Evolutionary conservation across 2,113 vertebrate species (phyloP).

Genomic region (Hydropotes inermis): DNA sequence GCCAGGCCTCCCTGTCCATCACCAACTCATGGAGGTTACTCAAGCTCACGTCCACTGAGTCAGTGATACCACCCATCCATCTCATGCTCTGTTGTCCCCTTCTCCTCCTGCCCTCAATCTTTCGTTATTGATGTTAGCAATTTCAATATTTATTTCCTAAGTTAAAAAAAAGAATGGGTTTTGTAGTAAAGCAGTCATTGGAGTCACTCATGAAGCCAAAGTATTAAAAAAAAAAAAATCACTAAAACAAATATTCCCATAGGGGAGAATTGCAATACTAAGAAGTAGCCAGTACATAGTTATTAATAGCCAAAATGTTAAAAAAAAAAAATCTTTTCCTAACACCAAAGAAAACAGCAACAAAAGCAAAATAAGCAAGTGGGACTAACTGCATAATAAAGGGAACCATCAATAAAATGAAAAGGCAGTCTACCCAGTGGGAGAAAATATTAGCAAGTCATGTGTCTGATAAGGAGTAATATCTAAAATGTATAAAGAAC

Average conservation of each 20-base stretch:
- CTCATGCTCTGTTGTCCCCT: neutral
- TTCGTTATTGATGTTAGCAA: neutral
- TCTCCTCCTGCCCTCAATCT: neutral
- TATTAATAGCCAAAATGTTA: neutral
- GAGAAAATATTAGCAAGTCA: neutral
- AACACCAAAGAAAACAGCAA: neutral
- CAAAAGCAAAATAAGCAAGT: neutral
- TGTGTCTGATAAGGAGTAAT: neutral
- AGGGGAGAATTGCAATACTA: neutral
- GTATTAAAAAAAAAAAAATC: neutral
- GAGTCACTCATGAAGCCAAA: neutral
- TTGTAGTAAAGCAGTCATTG: neutral
- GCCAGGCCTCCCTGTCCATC: neutral
- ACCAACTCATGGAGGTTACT: neutral
- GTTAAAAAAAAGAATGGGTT: neutral
- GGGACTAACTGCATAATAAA: neutral
- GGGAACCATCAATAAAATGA: neutral
- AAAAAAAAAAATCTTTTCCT: neutral
- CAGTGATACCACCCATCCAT: neutral
- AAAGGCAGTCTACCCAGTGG: neutral
- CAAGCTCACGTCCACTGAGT: neutral
- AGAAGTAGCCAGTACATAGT: neutral
- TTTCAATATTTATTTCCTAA: neutral
- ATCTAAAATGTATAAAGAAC: neutral
- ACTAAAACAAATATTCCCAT: neutral